Conservation (phyloP, 2,888 invertebrate species). For the Bhutanitis thaidina region DNA sequence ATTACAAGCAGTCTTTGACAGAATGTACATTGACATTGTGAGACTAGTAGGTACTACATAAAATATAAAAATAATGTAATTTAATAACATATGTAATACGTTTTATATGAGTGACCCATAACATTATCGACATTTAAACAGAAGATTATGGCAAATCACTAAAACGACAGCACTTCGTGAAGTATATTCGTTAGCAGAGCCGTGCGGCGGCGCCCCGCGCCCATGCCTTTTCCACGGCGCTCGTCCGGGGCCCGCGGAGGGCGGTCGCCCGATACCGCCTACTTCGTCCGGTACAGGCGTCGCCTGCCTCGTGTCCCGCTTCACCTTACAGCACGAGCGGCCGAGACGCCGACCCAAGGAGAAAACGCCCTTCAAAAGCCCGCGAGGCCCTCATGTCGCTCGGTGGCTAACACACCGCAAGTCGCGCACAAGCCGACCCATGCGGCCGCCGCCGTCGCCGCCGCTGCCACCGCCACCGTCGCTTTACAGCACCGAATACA, state of each 20-base stretch:
- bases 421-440: slow-evolving; percentile 11
- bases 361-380: slow-evolving; percentile 57
- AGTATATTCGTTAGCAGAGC: slow-evolving; percentile 72
- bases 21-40: no score
- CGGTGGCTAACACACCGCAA: slow-evolving; percentile 22
- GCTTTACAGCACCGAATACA: background rate
- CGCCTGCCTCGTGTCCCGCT: slow-evolving; percentile 74
- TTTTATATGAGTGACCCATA: background rate
- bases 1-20: no score
- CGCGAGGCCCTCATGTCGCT: slow-evolving; percentile 31
- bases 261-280: slow-evolving; percentile 76
- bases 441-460: slow-evolving; percentile 19
- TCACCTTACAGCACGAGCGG: slow-evolving; percentile 56
- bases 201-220: slow-evolving; percentile 71
- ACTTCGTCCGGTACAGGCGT: slow-evolving; percentile 78
- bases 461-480: slow-evolving; percentile 20
- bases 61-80: no score
- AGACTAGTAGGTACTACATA: no score
- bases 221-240: slow-evolving; percentile 66
- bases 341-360: slow-evolving; percentile 43
- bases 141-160: slow-evolving; percentile 49
- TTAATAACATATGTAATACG: no score
- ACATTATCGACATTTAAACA: slow-evolving; percentile 39
- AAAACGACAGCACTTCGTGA: slow-evolving; percentile 67
- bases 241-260: slow-evolving; percentile 72